phyloP scores from a whole-genome alignment of 2,113 vertebrate species.

The Procavia capensis region DNA sequence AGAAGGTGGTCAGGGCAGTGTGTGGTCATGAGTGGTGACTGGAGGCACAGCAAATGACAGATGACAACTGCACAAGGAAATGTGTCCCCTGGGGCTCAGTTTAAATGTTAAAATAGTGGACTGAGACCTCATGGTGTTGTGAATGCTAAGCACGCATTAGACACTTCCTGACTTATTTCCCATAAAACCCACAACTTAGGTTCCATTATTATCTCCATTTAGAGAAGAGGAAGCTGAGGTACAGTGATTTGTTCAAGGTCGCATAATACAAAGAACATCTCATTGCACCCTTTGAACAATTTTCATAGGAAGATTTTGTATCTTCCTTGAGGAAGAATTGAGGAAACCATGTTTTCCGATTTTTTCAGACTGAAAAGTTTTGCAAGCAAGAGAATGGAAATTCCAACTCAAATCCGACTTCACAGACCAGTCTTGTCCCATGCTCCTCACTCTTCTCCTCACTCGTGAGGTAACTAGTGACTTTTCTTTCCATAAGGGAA shows the following conservation, averaged over 20 bases:
- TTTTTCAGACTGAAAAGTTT: background rate
- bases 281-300: background rate
- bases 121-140: rapidly evolving
- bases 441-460: background rate
- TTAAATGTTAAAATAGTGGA: background rate
- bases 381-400: too few relatives aligned
- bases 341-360: background rate
- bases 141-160: rapidly evolving
- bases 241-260: background rate
- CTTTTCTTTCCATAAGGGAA: background rate
- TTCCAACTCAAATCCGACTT: background rate
- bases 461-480: background rate
- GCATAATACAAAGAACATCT: background rate
- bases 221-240: background rate
- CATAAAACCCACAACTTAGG: rapidly evolving
- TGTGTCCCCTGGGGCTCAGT: background rate
- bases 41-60: background rate
- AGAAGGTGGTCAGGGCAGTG: background rate
- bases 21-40: background rate
- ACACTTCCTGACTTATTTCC: background rate
- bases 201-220: background rate
- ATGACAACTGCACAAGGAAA: background rate
- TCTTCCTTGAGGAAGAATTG: background rate
- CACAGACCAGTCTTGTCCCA: rapidly evolving
- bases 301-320: background rate